phyloP scores from a whole-genome alignment of 2,113 vertebrate species.

The Dasypus novemcinctus region DNA sequence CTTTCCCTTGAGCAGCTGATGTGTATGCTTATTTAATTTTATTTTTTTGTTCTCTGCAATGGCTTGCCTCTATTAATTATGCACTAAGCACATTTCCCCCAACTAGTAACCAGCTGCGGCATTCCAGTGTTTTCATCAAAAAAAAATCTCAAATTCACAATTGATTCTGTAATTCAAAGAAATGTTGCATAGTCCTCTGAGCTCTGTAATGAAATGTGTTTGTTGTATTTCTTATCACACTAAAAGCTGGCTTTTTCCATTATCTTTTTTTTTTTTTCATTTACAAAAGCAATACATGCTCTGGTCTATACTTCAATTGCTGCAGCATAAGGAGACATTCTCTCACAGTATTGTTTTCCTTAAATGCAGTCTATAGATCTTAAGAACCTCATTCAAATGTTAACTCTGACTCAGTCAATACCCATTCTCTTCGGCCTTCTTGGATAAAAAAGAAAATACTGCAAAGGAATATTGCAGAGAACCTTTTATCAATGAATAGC shows the following conservation, averaged over 20 bases:
- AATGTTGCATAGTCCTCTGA: constrained; percentile 47
- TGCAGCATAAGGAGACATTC: background rate
- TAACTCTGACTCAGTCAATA: constrained; percentile 13
- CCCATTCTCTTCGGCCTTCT: background rate
- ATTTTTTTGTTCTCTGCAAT: constrained; percentile 51
- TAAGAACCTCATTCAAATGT: constrained; percentile 15
- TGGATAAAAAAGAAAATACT: constrained; percentile 9
- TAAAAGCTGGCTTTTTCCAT: constrained; percentile 51
- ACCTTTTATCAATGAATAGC: background rate
- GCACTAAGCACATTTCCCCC: constrained; percentile 25
- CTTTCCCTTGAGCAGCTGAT: background rate
- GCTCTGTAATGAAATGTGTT: constrained; percentile 58
- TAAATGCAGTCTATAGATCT: constrained; percentile 24
- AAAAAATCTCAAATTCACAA: constrained; percentile 60
- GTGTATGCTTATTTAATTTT: constrained; percentile 41
- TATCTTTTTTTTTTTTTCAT: constrained; percentile 42
- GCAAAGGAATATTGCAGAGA: background rate
- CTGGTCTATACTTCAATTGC: background rate
- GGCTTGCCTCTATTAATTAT: constrained; percentile 53
- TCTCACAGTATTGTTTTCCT: background rate
- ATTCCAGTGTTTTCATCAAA: constrained; percentile 52
- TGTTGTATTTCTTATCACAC: constrained; percentile 51
- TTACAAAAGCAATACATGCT: constrained; percentile 22
- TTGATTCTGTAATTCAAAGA: constrained; percentile 60
- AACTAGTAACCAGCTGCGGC: constrained; percentile 35